phyloP scores from a whole-genome alignment of 1,140 invertebrate species.

The Wiebesia pumilae region DNA sequence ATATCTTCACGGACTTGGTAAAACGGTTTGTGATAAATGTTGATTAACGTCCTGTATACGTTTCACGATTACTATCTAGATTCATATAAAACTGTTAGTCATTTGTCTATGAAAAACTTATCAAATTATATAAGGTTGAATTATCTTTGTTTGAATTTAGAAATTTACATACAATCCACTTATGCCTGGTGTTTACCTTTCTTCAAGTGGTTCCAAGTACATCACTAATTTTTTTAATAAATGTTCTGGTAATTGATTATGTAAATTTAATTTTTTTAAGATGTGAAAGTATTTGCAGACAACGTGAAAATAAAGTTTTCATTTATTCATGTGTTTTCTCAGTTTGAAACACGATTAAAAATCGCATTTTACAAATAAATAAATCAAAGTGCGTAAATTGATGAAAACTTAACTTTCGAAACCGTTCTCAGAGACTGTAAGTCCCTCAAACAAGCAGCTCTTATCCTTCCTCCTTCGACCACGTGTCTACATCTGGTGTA shows the following conservation, averaged over 20 bases:
- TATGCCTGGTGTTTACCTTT: too few relatives aligned
- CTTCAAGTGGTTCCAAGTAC: too few relatives aligned
- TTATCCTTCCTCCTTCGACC: not conserved
- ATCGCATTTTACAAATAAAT: not conserved
- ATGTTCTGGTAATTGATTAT: too few relatives aligned
- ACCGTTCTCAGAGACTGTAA: not conserved
- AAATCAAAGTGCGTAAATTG: not conserved
- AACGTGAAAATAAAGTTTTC: too few relatives aligned
- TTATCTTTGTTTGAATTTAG: not conserved
- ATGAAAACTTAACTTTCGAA: not conserved
- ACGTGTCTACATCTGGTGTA: not conserved
- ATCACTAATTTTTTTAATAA: too few relatives aligned
- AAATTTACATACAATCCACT: not conserved
- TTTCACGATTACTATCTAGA: too few relatives aligned
- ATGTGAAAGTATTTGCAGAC: too few relatives aligned
- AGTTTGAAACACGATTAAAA: not conserved
- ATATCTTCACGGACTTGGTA: too few relatives aligned
- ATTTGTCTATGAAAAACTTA: not conserved
- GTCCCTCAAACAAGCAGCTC: not conserved
- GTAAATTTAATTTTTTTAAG: too few relatives aligned
- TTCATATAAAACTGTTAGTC: not conserved
- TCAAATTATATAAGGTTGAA: not conserved
- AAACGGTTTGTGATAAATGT: too few relatives aligned
- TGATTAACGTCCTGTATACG: too few relatives aligned
- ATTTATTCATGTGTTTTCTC: not conserved